Percentiles rank a stretch among this genome's conserved stretches.
Evolutionary conservation across 1,140 invertebrate species (phyloP).

Genomic region (Trachymyrmex septentrionalis): DNA sequence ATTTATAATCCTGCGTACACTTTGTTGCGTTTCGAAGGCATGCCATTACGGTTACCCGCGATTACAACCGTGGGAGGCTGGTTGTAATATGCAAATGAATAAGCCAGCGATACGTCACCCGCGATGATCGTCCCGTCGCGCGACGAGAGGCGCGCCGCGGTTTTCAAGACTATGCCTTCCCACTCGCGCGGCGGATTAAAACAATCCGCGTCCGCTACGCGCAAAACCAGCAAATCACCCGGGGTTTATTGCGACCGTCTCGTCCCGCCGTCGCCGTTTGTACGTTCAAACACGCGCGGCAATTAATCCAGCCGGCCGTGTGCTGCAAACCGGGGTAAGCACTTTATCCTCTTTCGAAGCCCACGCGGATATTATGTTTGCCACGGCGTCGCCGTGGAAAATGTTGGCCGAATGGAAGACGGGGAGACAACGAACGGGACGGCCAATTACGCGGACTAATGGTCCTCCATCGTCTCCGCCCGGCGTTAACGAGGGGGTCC

Average conservation of each 20-base stretch:
- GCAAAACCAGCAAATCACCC: constrained; percentile 62
- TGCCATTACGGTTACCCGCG: constrained; percentile 45
- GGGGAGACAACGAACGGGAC: constrained; percentile 50
- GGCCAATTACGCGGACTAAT: constrained; percentile 65
- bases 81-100: constrained; percentile 63
- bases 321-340: constrained; percentile 39
- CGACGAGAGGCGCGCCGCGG: constrained; percentile 17
- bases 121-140: constrained; percentile 48
- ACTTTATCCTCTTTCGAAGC: constrained; percentile 66
- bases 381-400: constrained; percentile 50
- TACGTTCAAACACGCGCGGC: constrained; percentile 33
- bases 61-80: constrained; percentile 53
- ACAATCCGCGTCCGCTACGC: constrained; percentile 34
- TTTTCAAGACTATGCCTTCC: constrained; percentile 52
- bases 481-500: constrained; percentile 55
- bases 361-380: constrained; percentile 66
- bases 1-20: constrained; percentile 43
- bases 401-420: constrained; percentile 50
- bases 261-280: neutral
- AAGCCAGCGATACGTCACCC: constrained; percentile 51
- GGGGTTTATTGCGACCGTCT: constrained; percentile 32
- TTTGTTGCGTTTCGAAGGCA: constrained; percentile 47
- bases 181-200: constrained; percentile 45
- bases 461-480: constrained; percentile 44
- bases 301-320: constrained; percentile 52